Evolutionary conservation across 30 jellyfish, hydroid and myxozoan genomes (phyloP), one percentile per base, ranked within the genome.

Genomic region (Pelagia noctiluca): DNA sequence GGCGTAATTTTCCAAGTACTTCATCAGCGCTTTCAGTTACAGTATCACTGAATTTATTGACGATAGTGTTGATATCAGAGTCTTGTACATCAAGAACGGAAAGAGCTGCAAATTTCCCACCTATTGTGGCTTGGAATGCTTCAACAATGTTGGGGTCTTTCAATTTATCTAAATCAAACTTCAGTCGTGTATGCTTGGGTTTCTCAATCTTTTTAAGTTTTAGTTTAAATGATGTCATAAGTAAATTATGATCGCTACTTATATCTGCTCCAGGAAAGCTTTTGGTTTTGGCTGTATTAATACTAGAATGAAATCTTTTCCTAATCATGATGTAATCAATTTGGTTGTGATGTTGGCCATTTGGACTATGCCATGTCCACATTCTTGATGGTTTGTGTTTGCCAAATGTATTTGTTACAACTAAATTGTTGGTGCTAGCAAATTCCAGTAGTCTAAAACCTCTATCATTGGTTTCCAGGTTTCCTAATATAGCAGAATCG

Each of bases 391-490:
- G 5, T 3, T 8, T 29, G 5, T 38, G 48, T 69, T 69, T 8
- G 31, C 2, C 13, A 10, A 29, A 31, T 5, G 82, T 69, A 70
- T 69, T 35, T 34, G 73, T 38, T 3, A 38, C 34, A 11, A 16
- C 35, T 5, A 69, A 70, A 1, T 38, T 29, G 25, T 69, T 35
- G 11, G 16, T 26, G 12, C 18, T 3, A 35, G 22, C 18, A 23
- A 69, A 69, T 3, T 69, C 82, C 2, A 69, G 4, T 12, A 69
- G 25, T 33, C 65, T 30, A 7, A 2, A 3, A 21, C 82, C 65
- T 28, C 73, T 34, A 8, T 30, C 34, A 35, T 69, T 69, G n/a
- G n/a, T n/a, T n/a, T n/a, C n/a, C n/a, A n/a, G n/a, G n/a, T n/a
- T n/a, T n/a, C n/a, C n/a, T n/a, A n/a, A n/a, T n/a, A n/a, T n/a